Percentiles rank a stretch among this genome's conserved stretches.
Evolutionary conservation across 2,888 invertebrate genomes (phyloP).

Genomic region (Parthenolecanium corni): DNA sequence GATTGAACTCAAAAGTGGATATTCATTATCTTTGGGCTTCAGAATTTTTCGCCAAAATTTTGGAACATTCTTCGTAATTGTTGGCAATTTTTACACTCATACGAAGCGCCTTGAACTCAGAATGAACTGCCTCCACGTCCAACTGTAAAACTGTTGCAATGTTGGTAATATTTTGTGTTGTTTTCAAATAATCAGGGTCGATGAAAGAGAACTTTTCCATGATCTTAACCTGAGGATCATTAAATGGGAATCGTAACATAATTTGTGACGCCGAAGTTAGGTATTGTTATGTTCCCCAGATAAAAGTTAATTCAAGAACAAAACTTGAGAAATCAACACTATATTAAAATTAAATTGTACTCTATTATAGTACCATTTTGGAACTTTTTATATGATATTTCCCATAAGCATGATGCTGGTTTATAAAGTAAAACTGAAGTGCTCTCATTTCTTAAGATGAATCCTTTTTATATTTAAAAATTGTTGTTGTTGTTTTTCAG

Average conservation of each 20-base stretch:
- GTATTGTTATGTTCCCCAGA: no score
- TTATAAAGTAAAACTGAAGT: no score
- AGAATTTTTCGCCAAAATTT: slow-evolving; percentile 7
- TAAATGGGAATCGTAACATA: slow-evolving; percentile 9
- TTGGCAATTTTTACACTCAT: neutral
- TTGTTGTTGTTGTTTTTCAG: no score
- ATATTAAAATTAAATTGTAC: no score
- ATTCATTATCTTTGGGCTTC: slow-evolving; percentile 4
- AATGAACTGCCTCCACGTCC: slow-evolving; percentile 5
- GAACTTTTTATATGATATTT: no score
- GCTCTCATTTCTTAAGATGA: no score
- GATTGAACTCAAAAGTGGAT: slow-evolving; percentile 6
- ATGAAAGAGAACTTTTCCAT: slow-evolving; percentile 10
- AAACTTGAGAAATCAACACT: no score
- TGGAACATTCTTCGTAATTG: slow-evolving; percentile 3
- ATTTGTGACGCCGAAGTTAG: slow-evolving; percentile 1
- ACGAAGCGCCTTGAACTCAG: slow-evolving; percentile 4
- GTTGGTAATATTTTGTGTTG: neutral
- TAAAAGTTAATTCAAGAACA: no score
- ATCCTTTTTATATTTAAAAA: no score
- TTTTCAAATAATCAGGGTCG: slow-evolving; percentile 5
- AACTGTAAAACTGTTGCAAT: slow-evolving; percentile 5
- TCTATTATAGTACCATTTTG: no score
- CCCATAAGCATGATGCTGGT: no score
- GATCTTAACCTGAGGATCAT: neutral